Evolutionary conservation across 53 echinoderm and acorn worm species (phyloP).

Genomic region (Arbacia lixula): DNA sequence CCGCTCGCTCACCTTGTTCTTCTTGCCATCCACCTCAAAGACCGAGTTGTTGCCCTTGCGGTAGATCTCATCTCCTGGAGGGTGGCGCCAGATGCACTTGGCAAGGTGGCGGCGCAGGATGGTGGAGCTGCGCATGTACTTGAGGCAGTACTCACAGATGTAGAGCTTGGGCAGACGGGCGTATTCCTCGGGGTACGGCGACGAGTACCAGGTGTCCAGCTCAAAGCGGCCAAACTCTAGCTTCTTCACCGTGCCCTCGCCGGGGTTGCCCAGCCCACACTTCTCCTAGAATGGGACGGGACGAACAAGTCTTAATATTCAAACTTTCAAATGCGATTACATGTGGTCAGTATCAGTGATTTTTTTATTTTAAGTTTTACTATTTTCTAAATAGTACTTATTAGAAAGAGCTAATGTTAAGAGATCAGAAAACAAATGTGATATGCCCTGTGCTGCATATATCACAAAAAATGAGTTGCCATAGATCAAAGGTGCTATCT

Average conservation of each 20-base stretch:
- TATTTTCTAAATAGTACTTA: no score
- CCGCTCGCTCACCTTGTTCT: constrained; percentile 90
- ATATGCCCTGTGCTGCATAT: no score
- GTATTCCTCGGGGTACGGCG: constrained; percentile 98
- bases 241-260: constrained; percentile 90
- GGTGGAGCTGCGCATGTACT: constrained; percentile 96
- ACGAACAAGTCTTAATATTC: no score
- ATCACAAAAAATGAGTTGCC: no score
- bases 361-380: no score
- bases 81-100: constrained; percentile 97
- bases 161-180: constrained; percentile 92
- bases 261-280: constrained; percentile 62
- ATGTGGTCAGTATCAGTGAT: no score
- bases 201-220: constrained; percentile 97
- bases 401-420: no score
- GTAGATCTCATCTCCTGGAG: constrained; percentile 96
- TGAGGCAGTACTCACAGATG: constrained; percentile 98
- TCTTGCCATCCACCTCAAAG: constrained; percentile 99
- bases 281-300: no score
- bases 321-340: no score
- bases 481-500: no score
- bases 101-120: constrained; percentile 92
- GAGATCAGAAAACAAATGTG: no score
- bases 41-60: constrained; percentile 88
- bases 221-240: constrained; percentile 99